Evolutionary conservation across 2,888 invertebrate species (phyloP).

Genomic region (Antheraea yamamai): DNA sequence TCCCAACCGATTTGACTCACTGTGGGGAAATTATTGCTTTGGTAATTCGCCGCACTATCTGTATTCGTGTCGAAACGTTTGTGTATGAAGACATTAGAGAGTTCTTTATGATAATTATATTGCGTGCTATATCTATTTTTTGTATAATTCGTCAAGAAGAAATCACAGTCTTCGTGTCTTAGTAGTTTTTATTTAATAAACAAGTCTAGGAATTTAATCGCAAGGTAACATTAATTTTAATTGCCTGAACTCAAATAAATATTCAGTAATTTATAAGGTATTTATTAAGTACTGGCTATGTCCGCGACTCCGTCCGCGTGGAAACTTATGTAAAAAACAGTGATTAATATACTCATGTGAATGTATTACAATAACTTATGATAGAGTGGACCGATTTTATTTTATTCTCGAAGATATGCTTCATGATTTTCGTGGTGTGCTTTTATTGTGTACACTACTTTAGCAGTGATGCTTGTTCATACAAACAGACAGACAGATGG

Average conservation of each 20-base stretch:
- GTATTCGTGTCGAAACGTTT: conserved; percentile 57
- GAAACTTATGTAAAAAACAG: too few relatives aligned
- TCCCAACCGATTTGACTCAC: conserved; percentile 50
- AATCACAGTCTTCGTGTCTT: conserved; percentile 64
- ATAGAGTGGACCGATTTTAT: too few relatives aligned
- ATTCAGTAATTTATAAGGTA: conserved; percentile 30
- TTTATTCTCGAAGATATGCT: too few relatives aligned
- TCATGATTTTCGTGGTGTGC: too few relatives aligned
- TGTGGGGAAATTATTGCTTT: conserved; percentile 71
- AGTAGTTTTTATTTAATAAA: conserved; percentile 61
- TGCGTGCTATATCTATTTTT: conserved; percentile 61
- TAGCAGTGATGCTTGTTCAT: too few relatives aligned
- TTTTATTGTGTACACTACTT: too few relatives aligned
- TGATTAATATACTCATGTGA: too few relatives aligned
- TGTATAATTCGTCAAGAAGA: conserved; percentile 65
- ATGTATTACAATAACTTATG: too few relatives aligned
- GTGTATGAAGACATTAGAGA: conserved; percentile 76
- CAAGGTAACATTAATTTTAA: conserved; percentile 43
- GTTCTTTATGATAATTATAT: conserved; percentile 63
- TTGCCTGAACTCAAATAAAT: conserved; percentile 42
- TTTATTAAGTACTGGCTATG: too few relatives aligned
- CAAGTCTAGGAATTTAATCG: conserved; percentile 43
- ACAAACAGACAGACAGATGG: too few relatives aligned
- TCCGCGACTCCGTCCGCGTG: too few relatives aligned
- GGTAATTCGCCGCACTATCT: conserved; percentile 59